Evolutionary conservation across 2,888 invertebrate genomes (phyloP).

Genomic region (Alcis repandata): DNA sequence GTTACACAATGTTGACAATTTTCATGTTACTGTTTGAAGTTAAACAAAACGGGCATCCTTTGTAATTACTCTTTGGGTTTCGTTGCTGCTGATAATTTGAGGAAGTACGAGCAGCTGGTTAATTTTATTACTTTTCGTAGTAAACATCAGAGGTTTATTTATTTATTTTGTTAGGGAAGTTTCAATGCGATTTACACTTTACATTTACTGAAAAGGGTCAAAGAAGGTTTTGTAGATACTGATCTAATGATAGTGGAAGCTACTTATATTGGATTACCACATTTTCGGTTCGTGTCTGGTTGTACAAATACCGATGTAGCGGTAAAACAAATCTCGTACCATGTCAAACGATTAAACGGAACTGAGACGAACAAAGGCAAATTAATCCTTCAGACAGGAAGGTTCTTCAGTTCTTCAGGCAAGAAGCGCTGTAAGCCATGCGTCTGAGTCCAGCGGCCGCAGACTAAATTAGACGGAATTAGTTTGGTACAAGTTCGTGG

Average conservation of each 20-base stretch:
- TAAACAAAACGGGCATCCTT: conserved; percentile 42
- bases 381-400: conserved; percentile 67
- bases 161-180: conserved; percentile 19
- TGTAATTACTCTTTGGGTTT: conserved; percentile 42
- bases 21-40: conserved; percentile 36
- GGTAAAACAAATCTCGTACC: conserved; percentile 44
- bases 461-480: conserved; percentile 71
- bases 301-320: conserved; percentile 36
- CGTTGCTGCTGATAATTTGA: conserved; percentile 38
- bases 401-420: conserved; percentile 61
- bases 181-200: conserved; percentile 4
- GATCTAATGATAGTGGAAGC: too few species aligned
- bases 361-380: conserved; percentile 61
- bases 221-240: too few species aligned
- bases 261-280: background rate
- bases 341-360: conserved; percentile 51
- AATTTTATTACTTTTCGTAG: conserved; percentile 34
- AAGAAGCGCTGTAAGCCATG: conserved; percentile 57
- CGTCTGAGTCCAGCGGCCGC: conserved; percentile 54
- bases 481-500: conserved; percentile 67
- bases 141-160: conserved; percentile 29
- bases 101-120: conserved; percentile 25
- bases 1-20: conserved; percentile 59
- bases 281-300: conserved; percentile 3
- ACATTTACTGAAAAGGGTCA: background rate